Base-by-base conservation (phyloP, 53 echinoderm and acorn worm species). In the Patiria pectinifera region DNA sequence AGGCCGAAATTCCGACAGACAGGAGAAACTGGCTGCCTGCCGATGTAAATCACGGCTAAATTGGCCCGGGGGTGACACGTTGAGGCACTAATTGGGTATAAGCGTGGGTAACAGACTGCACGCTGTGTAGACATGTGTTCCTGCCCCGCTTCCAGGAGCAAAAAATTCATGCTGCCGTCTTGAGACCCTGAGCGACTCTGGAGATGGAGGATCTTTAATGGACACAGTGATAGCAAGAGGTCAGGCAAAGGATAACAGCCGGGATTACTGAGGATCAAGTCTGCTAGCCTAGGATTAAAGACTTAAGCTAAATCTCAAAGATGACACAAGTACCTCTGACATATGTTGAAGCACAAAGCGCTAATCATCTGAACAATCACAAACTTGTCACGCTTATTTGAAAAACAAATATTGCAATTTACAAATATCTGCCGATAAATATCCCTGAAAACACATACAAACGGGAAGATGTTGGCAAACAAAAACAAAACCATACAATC, bases 31-130 rank as follows among this genome's bases (percentile, higher is more conserved):
- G 60, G 24, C 83, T 6, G 72, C 58, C 62, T 24, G 24, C 24
- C 13, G 86, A 75, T 86, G 86, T 58, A 86, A 86, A 86, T 86
- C 75, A 75, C 48, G 16, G 18, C 11, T 58, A 86, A 86, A 86
- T 75, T 86, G 75, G 74, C 86, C 86, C 74, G 53, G 75, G 71
- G 86, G 74, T 75, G 86, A 86, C 75, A 13, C 69, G 25, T 49
- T 11, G 48, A 72, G 49, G 75, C 24, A 86, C 75, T 86, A 86
- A 86, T 86, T 86, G 86, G 75, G 86, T 53, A 21, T 26, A 72
- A 49, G 86, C 74, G 49, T 53, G 86, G 86, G 86, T 86, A 72
- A 25, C 72, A 72, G 86, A 86, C 75, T 14, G 74, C 86, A 72
- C n/a, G 75, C 86, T 75, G 86, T 19, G 86, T 11, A 59, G 24